phyloP scores from a whole-genome alignment of 2,797 vertebrate genomes.

The Knipowitschia caucasica region DNA sequence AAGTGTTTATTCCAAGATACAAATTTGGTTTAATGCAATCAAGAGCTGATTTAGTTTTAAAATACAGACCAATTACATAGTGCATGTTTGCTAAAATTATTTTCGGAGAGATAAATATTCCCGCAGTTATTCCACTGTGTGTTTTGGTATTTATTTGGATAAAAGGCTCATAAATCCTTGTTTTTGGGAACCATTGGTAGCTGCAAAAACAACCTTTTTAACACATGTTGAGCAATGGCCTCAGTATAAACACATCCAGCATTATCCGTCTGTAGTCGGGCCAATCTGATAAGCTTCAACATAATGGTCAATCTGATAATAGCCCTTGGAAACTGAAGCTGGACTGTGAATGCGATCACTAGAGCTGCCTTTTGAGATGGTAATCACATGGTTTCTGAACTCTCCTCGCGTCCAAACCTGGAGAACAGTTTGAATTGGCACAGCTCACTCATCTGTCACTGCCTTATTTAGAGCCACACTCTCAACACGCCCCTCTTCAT shows the following conservation, averaged over 20 bases:
- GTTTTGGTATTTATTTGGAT: slow-evolving; percentile 10
- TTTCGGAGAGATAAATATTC: background rate
- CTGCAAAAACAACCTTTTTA: slow-evolving; percentile 30
- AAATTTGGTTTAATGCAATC: background rate
- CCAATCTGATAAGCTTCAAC: slow-evolving; percentile 48
- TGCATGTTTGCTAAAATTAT: background rate
- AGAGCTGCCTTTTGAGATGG: slow-evolving; percentile 64
- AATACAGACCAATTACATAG: background rate
- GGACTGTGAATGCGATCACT: slow-evolving; percentile 28
- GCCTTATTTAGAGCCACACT: slow-evolving; percentile 31
- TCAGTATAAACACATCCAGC: slow-evolving; percentile 27
- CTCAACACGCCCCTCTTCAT: slow-evolving; percentile 30
- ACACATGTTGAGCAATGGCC: slow-evolving; percentile 29
- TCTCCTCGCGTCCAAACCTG: slow-evolving; percentile 56
- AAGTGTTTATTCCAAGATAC: background rate
- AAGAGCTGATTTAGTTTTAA: background rate
- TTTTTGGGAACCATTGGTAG: slow-evolving; percentile 18
- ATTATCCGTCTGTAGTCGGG: slow-evolving; percentile 30
- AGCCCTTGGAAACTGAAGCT: slow-evolving; percentile 21
- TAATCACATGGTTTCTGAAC: slow-evolving; percentile 68
- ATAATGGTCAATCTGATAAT: slow-evolving; percentile 58
- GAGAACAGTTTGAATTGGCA: slow-evolving; percentile 72
- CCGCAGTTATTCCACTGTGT: background rate
- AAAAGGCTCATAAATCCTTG: slow-evolving; percentile 15
- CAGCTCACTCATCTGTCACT: slow-evolving; percentile 29